Base-by-base conservation (phyloP, 2,113 vertebrate genomes). In the Tyto alba region DNA sequence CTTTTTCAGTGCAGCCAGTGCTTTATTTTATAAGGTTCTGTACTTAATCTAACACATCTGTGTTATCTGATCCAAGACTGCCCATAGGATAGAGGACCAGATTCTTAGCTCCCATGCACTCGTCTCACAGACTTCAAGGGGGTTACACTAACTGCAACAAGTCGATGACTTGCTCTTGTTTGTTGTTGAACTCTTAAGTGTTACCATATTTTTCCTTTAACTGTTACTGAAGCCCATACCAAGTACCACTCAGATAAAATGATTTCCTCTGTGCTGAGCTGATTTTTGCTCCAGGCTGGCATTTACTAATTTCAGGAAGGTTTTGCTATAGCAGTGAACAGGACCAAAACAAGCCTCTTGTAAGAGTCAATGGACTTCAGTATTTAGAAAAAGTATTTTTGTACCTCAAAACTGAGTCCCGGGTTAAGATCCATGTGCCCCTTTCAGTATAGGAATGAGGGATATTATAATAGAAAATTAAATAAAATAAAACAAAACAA, bases 41-140 rank as follows among this genome's bases (percentile, higher is more conserved):
- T 78, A 55, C 75, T 88, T 96, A 96, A 96, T 96, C 67, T 90
- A 95, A 96, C 90, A 94, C 93, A 90, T 96, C 88, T 97, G 84
- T 96, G 89, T 78, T 95, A 95, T 92, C 82, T 95, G 87, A 95
- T 95, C 91, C 77, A 63, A 75, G 68, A 45, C 22, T 88, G 91
- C 85, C 89, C 73, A 95, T 73, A 91, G 93, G 69, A 95, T 6
- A 87, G 69, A 71, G 67, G 85, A 41, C 45, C 71, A 96, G 93
- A 95, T 85, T 77, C 67, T 75, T 63, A 81, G 41, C 74, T 93
- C 15, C 41, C 16, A 56, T 89, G 13, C 25, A 26, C 43, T 95
- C 1, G 0, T 80, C 68, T 82, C 2, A 0, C 57, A 75, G 85
- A 82, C 88, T 97, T 94, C 90, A 94, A 96, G 88, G 88, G 59